phyloP scores from a whole-genome alignment of 2,888 invertebrate species.

The Idaea dimidiata region DNA sequence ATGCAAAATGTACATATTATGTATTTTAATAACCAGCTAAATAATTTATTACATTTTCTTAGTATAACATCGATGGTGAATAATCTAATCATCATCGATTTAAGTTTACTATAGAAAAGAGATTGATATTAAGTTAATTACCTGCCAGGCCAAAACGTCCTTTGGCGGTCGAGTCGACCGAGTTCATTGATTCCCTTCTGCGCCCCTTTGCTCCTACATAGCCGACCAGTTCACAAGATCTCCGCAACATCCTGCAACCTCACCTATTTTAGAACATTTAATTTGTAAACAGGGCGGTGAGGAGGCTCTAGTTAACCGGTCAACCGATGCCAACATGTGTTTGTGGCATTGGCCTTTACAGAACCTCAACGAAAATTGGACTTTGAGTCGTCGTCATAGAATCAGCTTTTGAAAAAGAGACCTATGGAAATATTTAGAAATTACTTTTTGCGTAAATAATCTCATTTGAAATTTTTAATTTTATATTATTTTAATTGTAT shows the following conservation, averaged over 20 bases:
- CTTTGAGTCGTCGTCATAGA: conserved; percentile 35
- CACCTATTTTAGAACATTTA: conserved; percentile 23
- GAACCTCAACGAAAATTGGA: conserved; percentile 41
- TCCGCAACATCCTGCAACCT: conserved; percentile 25
- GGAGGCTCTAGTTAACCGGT: conserved; percentile 50
- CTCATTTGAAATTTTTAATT: conserved; percentile 31
- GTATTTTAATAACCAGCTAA: too few relatives aligned
- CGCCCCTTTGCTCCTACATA: conserved; percentile 65
- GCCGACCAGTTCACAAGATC: conserved; percentile 49
- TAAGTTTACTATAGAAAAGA: conserved; percentile 50
- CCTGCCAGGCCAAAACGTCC: conserved; percentile 74
- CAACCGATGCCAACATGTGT: conserved; percentile 65
- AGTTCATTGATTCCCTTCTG: conserved; percentile 78
- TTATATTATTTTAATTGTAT: conserved; percentile 14
- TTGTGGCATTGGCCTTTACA: conserved; percentile 69
- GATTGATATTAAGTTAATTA: conserved; percentile 77
- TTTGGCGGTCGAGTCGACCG: conserved; percentile 66
- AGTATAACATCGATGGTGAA: neutral
- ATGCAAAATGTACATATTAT: too few relatives aligned
- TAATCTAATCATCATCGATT: conserved; percentile 9
- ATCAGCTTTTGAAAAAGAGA: conserved; percentile 21
- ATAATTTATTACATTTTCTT: neutral
- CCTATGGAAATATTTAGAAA: conserved; percentile 45
- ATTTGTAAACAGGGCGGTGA: conserved; percentile 32
- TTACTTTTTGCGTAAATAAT: conserved; percentile 42